Evolutionary conservation across 2,113 vertebrate species (phyloP).

Genomic region (Hippocampus barbouri): DNA sequence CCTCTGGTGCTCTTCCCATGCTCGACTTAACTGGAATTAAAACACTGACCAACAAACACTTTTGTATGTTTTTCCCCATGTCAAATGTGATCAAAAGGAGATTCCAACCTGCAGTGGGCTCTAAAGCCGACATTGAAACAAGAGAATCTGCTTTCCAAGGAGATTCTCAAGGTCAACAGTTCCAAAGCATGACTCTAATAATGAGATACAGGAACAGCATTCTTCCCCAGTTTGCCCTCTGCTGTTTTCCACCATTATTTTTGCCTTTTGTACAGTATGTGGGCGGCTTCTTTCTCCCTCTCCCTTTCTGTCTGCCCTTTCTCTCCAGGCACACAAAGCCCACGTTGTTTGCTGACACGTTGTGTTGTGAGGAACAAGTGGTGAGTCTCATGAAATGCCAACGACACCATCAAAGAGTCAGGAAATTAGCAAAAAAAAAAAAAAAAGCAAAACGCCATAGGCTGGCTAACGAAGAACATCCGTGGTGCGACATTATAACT

Average conservation of each 20-base stretch:
- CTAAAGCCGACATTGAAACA: background rate
- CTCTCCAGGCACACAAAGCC: constrained; percentile 55
- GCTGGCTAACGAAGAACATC: background rate
- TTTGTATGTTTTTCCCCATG: background rate
- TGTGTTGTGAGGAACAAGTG: constrained; percentile 52
- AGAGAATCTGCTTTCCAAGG: background rate
- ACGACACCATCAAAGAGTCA: constrained; percentile 33
- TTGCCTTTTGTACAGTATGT: constrained; percentile 56
- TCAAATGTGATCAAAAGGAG: constrained; percentile 8
- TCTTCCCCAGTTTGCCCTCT: constrained; percentile 24
- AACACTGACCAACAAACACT: background rate
- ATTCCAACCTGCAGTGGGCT: background rate
- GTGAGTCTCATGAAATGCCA: constrained; percentile 61
- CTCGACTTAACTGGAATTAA: constrained; percentile 8
- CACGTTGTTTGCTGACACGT: constrained; percentile 51
- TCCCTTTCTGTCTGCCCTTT: constrained; percentile 38
- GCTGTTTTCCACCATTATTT: constrained; percentile 46
- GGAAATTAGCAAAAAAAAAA: background rate
- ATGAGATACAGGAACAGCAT: constrained; percentile 25
- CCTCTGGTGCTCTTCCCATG: background rate
- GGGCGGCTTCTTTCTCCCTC: constrained; percentile 44
- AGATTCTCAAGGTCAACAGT: background rate
- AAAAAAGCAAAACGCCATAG: too few relatives aligned
- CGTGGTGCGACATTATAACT: constrained; percentile 11
- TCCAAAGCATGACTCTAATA: background rate